Base-by-base conservation (phyloP, 37 sponge, comb jelly and placozoan genomes). In the Agelas oroides region DNA sequence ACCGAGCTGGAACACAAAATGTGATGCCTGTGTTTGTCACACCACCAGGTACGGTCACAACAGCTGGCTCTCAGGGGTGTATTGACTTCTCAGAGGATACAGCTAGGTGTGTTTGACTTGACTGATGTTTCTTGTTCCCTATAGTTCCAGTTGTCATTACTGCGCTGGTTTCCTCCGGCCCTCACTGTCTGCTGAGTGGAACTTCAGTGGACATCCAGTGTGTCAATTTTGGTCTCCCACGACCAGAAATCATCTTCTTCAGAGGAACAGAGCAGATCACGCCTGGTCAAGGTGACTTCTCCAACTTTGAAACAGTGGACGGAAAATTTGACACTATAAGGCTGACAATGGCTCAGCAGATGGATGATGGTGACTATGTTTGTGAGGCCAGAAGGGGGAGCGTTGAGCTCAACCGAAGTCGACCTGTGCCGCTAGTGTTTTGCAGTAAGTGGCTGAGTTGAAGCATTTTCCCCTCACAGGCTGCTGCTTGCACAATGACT, bases 141-240 rank as follows among this genome's bases (percentile, higher is more conserved):
- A 6, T 27, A n/a, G n/a, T n/a, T n/a, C n/a, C n/a, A n/a, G n/a
- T n/a, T n/a, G n/a, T n/a, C n/a, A n/a, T n/a, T n/a, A 21, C 59
- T 58, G 62, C 19, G 2, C 8, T 61, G 2, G 38, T 41, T 34
- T 1, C 59, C 46, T 46, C 46, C 17, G 54, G 27, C 8, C 40
- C 55, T 54, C 30, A 60, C 13, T 81, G 82, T 65, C 53, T 88
- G 19, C 41, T 82, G 23, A 16, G n/a, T 31, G 70, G 63, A 3
- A 66, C 28, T 8, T 41, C 36, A 35, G 76, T 68, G 14, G 81
- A 54, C 28, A 25, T 88, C 70, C 65, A 41, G 16, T 88, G 88
- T 82, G n/a, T 40, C 15, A 35, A 31, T 27, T n/a, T 36, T 66
- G 88, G 88, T 19, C 73, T 75, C 70, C 82, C 82, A 24, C 59